Conservation (phyloP, 1,140 invertebrate genomes). For the Polypedilum vanderplanki region DNA sequence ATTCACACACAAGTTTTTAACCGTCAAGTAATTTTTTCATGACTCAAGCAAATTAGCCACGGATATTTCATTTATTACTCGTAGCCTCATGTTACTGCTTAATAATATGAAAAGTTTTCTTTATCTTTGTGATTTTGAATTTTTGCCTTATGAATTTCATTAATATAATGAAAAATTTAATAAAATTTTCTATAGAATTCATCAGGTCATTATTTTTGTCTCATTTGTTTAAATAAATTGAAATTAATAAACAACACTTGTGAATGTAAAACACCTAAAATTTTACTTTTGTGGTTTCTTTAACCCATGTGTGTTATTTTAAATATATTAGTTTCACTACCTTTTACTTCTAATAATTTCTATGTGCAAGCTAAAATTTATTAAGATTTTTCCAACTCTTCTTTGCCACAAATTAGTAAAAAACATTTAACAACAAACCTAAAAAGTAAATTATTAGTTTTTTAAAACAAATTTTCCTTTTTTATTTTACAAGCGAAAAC, state of each 20-base stretch:
- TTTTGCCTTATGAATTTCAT: too few relatives aligned
- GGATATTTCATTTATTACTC: too few relatives aligned
- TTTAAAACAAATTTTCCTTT: neutral
- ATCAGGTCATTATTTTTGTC: neutral
- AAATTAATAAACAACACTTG: constrained; percentile 26
- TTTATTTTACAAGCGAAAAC: neutral
- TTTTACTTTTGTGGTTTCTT: neutral
- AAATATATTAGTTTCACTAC: neutral
- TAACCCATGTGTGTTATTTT: too few relatives aligned
- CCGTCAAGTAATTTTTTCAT: neutral
- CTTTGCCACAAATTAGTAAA: neutral
- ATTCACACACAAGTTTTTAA: neutral
- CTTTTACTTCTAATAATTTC: neutral
- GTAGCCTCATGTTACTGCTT: neutral
- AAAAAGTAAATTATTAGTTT: constrained; percentile 1
- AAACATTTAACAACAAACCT: neutral
- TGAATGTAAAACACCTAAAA: neutral
- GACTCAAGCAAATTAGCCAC: constrained; percentile 20
- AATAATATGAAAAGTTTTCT: too few relatives aligned
- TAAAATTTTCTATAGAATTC: too few relatives aligned
- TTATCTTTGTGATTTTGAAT: too few relatives aligned
- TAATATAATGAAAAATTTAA: too few relatives aligned
- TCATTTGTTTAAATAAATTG: neutral
- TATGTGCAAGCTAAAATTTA: neutral
- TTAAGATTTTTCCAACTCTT: neutral